Conservation (phyloP, 1,140 invertebrate species). For the Drosophila pandora region DNA sequence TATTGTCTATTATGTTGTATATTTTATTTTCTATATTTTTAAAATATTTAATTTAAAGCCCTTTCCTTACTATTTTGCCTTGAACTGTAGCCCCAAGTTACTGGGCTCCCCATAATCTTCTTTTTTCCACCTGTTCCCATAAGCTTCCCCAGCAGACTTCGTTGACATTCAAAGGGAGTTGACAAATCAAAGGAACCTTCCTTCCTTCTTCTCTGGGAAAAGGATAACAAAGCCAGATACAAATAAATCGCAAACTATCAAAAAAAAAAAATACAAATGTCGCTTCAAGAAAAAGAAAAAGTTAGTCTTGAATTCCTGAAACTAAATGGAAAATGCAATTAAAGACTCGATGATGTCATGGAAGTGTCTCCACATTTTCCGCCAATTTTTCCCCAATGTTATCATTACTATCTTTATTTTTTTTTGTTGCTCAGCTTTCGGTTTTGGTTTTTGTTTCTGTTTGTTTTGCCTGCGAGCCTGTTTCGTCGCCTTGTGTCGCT, state of each 20-base stretch:
- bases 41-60: background rate
- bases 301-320: background rate
- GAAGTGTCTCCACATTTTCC: conserved; percentile 35
- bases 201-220: background rate
- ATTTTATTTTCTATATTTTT: background rate
- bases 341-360: conserved; percentile 42
- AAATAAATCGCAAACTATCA: background rate
- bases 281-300: background rate
- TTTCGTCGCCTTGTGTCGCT: conserved; percentile 51
- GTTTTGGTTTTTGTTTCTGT: conserved; percentile 5
- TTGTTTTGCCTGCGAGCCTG: conserved; percentile 35
- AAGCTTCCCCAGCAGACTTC: conserved; percentile 6
- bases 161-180: conserved; percentile 6
- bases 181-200: conserved; percentile 6
- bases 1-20: too few species aligned
- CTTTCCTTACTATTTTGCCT: background rate
- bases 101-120: conserved; percentile 3
- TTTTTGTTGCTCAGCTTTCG: conserved; percentile 3
- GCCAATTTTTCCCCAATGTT: conserved; percentile 30
- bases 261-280: conserved; percentile 11
- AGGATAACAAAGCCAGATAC: background rate
- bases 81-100: background rate
- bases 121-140: conserved; percentile 19
- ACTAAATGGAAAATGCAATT: conserved; percentile 15
- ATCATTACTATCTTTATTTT: conserved; percentile 25